Evolutionary conservation across 2,888 invertebrate species (phyloP).

Genomic region (Glaucopsyche alexis): DNA sequence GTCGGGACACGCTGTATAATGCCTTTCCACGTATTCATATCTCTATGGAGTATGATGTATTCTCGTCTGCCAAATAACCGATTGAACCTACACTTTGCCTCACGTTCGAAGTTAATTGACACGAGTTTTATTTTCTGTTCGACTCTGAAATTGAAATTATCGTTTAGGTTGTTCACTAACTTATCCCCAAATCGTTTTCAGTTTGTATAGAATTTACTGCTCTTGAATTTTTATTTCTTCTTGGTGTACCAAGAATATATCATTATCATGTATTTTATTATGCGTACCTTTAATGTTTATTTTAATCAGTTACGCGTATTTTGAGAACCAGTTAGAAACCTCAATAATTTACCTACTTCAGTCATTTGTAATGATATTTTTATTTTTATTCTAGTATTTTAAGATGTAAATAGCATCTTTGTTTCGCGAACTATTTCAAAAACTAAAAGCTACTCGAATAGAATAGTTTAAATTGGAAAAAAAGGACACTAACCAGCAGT

Average conservation of each 20-base stretch:
- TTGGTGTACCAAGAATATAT: too few species aligned
- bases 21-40: slow-evolving; percentile 34
- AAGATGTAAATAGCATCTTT: slow-evolving; percentile 1
- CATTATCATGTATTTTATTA: background rate
- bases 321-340: too few species aligned
- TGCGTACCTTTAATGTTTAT: too few species aligned
- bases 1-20: too few species aligned
- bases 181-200: background rate
- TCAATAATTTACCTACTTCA: background rate
- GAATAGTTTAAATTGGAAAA: slow-evolving; percentile 52
- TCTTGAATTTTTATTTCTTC: background rate
- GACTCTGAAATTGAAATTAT: background rate
- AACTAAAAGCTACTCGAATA: slow-evolving; percentile 23
- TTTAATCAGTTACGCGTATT: too few species aligned
- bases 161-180: background rate
- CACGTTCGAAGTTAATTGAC: slow-evolving; percentile 13
- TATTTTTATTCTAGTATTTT: too few species aligned
- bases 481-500: slow-evolving; percentile 68
- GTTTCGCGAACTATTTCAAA: background rate
- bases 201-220: background rate
- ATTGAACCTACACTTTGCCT: slow-evolving; percentile 22
- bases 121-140: slow-evolving; percentile 4
- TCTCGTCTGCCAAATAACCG: slow-evolving; percentile 20
- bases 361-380: background rate
- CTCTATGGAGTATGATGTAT: slow-evolving; percentile 22